Evolutionary conservation across 1,140 invertebrate species (phyloP).

Genomic region (Leptoteleia sp.): DNA sequence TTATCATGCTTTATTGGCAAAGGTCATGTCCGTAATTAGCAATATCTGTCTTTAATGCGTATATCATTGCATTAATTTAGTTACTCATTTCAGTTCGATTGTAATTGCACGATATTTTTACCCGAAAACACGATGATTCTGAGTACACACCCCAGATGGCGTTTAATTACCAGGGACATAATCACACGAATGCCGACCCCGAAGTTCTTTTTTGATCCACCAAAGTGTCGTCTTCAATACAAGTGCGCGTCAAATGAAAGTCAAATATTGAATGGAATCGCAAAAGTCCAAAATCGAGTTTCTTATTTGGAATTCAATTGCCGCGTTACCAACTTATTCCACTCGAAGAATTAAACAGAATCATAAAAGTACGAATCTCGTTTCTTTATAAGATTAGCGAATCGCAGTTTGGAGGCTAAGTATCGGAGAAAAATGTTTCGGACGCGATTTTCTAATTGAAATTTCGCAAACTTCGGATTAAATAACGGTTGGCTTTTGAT

Average conservation of each 20-base stretch:
- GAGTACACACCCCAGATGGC: no score
- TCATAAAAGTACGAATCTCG: conserved; percentile 17
- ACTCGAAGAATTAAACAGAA: conserved; percentile 15
- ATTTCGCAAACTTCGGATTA: conserved; percentile 21
- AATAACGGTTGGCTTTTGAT: not conserved
- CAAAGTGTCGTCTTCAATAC: no score
- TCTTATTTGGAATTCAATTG: conserved; percentile 28
- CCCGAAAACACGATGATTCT: not conserved
- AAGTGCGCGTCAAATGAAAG: not conserved
- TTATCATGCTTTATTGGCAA: conserved; percentile 24
- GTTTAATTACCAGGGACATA: no score
- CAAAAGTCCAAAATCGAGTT: not conserved
- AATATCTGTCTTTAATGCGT: conserved; percentile 21
- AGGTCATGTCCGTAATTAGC: conserved; percentile 22
- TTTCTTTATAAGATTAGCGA: conserved; percentile 18
- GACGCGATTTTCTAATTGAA: conserved; percentile 15
- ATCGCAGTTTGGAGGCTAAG: no score
- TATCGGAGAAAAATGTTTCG: conserved; percentile 9
- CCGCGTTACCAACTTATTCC: conserved; percentile 16
- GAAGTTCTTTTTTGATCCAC: no score
- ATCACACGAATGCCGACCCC: no score
- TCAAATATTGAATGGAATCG: conserved; percentile 11
- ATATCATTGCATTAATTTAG: conserved; percentile 5
- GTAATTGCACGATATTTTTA: conserved; percentile 8
- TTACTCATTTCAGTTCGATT: not conserved